These are phyloP conservation scores for Polyommatus icarus DNA, from an alignment of 2,888 invertebrate genomes.

Conservation along the genomic window DNA sequence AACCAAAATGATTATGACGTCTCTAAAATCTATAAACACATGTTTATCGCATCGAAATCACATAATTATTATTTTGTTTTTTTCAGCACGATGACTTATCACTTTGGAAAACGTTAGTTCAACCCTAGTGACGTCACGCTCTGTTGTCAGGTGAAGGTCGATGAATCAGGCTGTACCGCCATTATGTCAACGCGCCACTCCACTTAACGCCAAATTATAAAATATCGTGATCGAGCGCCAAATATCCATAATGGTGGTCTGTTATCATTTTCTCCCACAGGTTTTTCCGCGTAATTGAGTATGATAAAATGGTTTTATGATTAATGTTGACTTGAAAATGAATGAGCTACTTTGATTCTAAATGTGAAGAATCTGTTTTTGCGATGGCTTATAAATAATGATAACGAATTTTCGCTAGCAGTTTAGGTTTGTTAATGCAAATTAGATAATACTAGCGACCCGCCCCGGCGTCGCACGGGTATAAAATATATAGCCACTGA, in stretches of 20 bases:
- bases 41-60: not conserved
- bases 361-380: constrained; percentile 19
- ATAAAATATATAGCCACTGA: no score
- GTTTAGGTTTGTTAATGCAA: not conserved
- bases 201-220: constrained; percentile 9
- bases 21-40: no score
- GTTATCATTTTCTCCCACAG: constrained; percentile 16
- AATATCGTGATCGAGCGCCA: constrained; percentile 23
- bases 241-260: not conserved
- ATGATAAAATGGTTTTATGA: constrained; percentile 21
- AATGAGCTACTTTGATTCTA: constrained; percentile 8
- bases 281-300: constrained; percentile 17
- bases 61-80: not conserved
- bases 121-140: constrained; percentile 24
- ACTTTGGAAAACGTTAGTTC: not conserved
- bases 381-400: not conserved
- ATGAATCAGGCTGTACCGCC: constrained; percentile 32
- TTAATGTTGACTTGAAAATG: constrained; percentile 14
- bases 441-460: not conserved
- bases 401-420: not conserved
- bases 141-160: constrained; percentile 29
- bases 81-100: not conserved
- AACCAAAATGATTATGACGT: no score
- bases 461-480: no score
- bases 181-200: constrained; percentile 29